Evolutionary conservation across 2,888 invertebrate genomes (phyloP), one percentile per base, ranked within the genome.

Genomic region (Microchrysa polita): DNA sequence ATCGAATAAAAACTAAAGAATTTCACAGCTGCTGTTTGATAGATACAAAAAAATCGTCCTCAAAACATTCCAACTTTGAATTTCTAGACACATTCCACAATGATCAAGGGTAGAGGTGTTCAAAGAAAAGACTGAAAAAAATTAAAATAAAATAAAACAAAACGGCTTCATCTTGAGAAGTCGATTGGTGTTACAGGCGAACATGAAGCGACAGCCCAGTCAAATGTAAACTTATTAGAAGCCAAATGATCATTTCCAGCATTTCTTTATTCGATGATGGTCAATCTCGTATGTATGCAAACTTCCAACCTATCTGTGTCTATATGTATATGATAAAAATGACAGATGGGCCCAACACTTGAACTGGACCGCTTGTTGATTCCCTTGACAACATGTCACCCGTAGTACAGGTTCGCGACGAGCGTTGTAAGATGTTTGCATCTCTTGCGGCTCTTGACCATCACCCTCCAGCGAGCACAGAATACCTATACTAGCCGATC

Each of bases 351-450:
- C 16, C 34, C 23, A 63, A 42, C 14, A 12, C 67, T 53, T 53
- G 34, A 14, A 27, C 12, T 52, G 67, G 53, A 67, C 53, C 67
- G 34, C 18, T 67, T 34, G 23, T 67, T 67, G 67, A 34, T 34
- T 55, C 27, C 53, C 34, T 53, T 67, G 67, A 67, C 53, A 67
- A 34, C 53, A 67, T 67, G 67, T 67, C 53, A 53, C 53, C 27
- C 55, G 40, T 40, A 1, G 42, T 18, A 34, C 27, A 16, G 55
- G 55, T 48, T 20, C 55, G 5, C 27, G 16, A 18, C 20, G 18
- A 10, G 20, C 55, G 18, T n/a, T 16, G 55, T 55, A 55, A 10
- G 20, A 18, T 20, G 27, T 20, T 0, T 5, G 10, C 55, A 16
- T 55, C 55, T n/a, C n/a, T n/a, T n/a, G n/a, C n/a, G n/a, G n/a